These are phyloP conservation scores for Hippocampus barbouri DNA, from an alignment of 2,113 vertebrate species.

Conservation along the genomic window DNA sequence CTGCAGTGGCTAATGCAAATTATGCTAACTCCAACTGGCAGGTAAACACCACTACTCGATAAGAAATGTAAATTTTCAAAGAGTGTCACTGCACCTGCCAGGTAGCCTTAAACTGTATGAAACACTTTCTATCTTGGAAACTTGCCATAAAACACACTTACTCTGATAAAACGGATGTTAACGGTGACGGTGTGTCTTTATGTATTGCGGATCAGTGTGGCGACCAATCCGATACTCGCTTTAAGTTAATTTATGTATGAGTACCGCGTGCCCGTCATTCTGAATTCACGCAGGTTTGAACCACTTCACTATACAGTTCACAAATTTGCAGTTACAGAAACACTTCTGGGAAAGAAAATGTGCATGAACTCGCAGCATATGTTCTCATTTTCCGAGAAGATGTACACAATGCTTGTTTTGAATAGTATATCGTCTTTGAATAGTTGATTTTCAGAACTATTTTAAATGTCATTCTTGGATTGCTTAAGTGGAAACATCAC, in stretches of 20 bases:
- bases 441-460: background rate
- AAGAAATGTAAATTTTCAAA: background rate
- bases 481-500: background rate
- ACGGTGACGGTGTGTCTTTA: background rate
- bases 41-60: background rate
- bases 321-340: background rate
- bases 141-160: background rate
- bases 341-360: background rate
- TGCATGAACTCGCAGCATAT: background rate
- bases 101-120: background rate
- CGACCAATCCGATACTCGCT: background rate
- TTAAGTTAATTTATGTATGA: background rate
- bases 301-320: background rate
- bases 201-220: background rate
- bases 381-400: background rate
- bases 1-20: background rate
- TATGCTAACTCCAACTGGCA: background rate
- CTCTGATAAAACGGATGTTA: background rate
- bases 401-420: background rate
- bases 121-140: background rate
- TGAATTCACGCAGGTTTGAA: no score
- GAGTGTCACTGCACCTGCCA: background rate
- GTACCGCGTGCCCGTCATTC: no score
- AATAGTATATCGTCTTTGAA: background rate
- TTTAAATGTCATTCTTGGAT: background rate